Evolutionary conservation across 2,113 vertebrate genomes (phyloP).

Genomic region (Lathamus discolor): DNA sequence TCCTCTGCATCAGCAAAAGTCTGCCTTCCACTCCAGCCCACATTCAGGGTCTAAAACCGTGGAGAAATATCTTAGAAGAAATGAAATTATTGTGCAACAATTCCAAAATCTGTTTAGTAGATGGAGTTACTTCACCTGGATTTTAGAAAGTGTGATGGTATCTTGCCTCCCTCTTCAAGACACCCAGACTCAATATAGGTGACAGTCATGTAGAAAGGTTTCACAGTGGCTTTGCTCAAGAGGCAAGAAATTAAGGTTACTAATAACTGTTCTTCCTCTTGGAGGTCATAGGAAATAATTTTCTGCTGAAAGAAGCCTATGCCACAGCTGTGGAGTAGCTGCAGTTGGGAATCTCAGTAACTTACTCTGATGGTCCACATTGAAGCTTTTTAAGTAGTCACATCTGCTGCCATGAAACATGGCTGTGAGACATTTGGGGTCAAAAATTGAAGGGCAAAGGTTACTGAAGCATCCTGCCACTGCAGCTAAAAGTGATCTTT

Average conservation of each 20-base stretch:
- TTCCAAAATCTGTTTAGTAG: neutral
- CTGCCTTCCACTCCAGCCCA: neutral
- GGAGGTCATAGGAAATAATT: neutral
- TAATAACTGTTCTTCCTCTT: neutral
- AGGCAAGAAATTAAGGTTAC: neutral
- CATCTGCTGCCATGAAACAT: neutral
- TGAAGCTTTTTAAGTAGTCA: neutral
- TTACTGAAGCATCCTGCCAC: slow-evolving; percentile 48
- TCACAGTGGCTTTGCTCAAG: neutral
- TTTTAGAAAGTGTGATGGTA: neutral
- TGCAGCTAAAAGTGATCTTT: slow-evolving; percentile 58
- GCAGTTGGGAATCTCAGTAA: neutral
- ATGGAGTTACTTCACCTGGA: neutral
- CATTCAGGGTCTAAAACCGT: neutral
- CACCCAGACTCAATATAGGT: neutral
- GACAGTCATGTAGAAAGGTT: neutral
- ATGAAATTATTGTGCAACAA: neutral
- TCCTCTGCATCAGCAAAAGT: neutral
- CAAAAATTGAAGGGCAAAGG: slow-evolving; percentile 56
- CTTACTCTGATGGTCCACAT: neutral
- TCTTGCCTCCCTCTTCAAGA: neutral
- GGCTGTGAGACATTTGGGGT: slow-evolving; percentile 32
- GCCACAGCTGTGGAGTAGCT: neutral
- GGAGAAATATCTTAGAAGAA: neutral
- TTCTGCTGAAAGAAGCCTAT: neutral